Conservation (phyloP, 2,888 invertebrate species). For the Meliscaeva auricollis region DNA sequence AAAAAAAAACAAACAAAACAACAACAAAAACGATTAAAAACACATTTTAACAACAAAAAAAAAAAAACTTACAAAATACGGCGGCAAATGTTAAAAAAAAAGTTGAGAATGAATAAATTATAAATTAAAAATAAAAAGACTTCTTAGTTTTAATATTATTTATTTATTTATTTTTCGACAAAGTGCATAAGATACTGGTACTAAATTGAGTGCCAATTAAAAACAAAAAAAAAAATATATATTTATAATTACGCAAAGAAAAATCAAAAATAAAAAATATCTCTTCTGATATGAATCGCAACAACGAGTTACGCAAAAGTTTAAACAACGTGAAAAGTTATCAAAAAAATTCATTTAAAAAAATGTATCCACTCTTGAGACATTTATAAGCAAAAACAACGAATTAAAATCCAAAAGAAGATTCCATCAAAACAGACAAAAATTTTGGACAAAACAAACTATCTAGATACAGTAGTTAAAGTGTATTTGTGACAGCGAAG, state of each 20-base stretch:
- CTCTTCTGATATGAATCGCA: constrained; percentile 62
- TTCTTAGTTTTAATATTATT: constrained; percentile 41
- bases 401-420: constrained; percentile 44
- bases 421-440: constrained; percentile 47
- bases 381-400: constrained; percentile 30
- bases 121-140: constrained; percentile 22
- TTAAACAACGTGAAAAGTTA: constrained; percentile 59
- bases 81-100: constrained; percentile 22
- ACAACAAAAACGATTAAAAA: constrained; percentile 1
- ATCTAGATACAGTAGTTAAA: constrained; percentile 61
- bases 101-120: constrained; percentile 14
- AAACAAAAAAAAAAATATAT: constrained; percentile 25
- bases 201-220: constrained; percentile 14
- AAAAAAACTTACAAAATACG: constrained; percentile 27
- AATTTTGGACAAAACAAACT: constrained; percentile 67
- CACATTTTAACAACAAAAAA: constrained; percentile 43
- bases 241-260: constrained; percentile 29
- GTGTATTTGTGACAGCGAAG: constrained; percentile 67
- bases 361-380: constrained; percentile 56
- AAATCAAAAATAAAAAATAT: constrained; percentile 14
- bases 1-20: background rate
- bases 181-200: constrained; percentile 19
- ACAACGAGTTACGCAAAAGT: constrained; percentile 58
- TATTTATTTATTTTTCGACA: constrained; percentile 39
- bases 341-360: constrained; percentile 39